These are phyloP conservation scores for Drosophila gunungcola DNA, from an alignment of 1,140 invertebrate species.

Conservation along the genomic window DNA sequence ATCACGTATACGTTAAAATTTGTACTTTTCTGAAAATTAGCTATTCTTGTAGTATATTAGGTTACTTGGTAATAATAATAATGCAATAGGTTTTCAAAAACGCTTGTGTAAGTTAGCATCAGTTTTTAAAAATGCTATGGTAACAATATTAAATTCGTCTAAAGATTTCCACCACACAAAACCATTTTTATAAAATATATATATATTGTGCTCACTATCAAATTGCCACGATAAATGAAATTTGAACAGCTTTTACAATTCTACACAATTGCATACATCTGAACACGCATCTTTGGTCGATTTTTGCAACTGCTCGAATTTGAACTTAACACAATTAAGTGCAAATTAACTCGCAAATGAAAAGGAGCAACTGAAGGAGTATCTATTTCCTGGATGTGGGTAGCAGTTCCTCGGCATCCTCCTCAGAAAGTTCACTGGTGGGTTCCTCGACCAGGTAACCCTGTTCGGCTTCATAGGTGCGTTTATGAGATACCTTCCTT, in stretches of 20 bases:
- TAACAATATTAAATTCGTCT: too few species aligned
- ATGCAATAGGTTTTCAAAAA: too few species aligned
- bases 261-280: constrained; percentile 2
- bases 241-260: constrained; percentile 18
- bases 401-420: constrained; percentile 8
- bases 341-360: neutral
- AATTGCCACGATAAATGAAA: constrained; percentile 22
- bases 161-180: too few species aligned
- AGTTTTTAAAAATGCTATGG: too few species aligned
- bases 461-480: constrained; percentile 52
- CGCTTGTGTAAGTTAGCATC: too few species aligned
- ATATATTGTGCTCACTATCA: constrained; percentile 17
- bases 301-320: constrained; percentile 6
- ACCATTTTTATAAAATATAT: constrained; percentile 23
- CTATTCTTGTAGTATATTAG: too few species aligned
- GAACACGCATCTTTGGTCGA: neutral
- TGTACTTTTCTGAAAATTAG: too few species aligned
- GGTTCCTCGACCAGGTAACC: constrained; percentile 77
- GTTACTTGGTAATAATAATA: too few species aligned
- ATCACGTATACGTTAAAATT: too few species aligned
- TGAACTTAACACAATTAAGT: neutral
- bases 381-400: constrained; percentile 1
- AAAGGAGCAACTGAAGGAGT: neutral
- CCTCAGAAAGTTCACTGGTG: constrained; percentile 51
- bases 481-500: constrained; percentile 1